Base-by-base conservation (phyloP, 2,888 invertebrate genomes). In the Dendrolimus houi region DNA sequence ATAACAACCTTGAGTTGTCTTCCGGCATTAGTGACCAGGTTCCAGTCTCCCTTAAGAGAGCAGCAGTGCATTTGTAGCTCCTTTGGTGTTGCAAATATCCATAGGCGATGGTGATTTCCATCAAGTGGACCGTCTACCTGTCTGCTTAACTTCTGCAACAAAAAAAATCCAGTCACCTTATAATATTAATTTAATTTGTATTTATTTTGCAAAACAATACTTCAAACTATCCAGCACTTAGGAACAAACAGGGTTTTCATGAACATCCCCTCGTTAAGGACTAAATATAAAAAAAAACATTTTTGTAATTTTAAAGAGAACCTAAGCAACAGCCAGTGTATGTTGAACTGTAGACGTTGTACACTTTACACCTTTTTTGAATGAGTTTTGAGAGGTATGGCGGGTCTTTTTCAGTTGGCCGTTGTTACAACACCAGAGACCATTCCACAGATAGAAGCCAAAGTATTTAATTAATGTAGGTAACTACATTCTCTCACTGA, bases 391-490 rank as follows among this genome's bases (percentile, higher is more conserved):
- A 65, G 63, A 67, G 67, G 71, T 63, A 69, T 65, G 61, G 72
- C 53, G 59, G 79, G 2, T 72, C 77, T 70, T 56, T 55, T 55
- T 73, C 64, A 8, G 57, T 52, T 76, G 77, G 81, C 64, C 47
- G 63, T 68, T 62, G 67, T 65, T 67, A 59, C 68, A 67, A 71
- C 70, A 14, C 71, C 65, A 65, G 57, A 58, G 29, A 29, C 29
- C 29, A 29, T 29, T 29, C 41, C 62, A 62, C 59, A 71, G 73
- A 72, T 72, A 77, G 72, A 71, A 70, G 67, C 69, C 70, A 65
- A 54, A 67, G 78, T 77, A 82, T 83, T 81, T 83, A 82, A 83
- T 83, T 82, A 82, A 77, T 81, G 77, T 74, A 68, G 69, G 67
- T 67, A 72, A 74, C 9, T 47, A 47, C 73, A 77, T 81, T 79